Base-by-base conservation (phyloP, 2,888 invertebrate species). In the Volucella inflata region DNA sequence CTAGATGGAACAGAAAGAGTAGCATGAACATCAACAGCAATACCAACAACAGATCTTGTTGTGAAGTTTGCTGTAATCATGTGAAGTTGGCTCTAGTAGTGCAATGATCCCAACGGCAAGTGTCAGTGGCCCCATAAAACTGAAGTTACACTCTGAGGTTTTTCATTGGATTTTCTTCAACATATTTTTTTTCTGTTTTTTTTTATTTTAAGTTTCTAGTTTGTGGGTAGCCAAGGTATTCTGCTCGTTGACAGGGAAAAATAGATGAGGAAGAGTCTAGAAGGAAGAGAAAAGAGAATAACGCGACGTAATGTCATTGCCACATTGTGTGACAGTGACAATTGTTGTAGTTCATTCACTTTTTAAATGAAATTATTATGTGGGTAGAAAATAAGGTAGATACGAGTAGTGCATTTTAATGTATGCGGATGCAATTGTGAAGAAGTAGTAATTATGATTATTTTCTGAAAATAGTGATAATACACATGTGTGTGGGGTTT, bases 61-160 rank as follows among this genome's bases (percentile, higher is more conserved):
- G 50, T 53, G 17, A 81, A 62, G 77, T 77, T 71, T 65, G 60
- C 42, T 76, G 82, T 71, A 77, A 77, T 72, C 46, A 67, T 42
- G n/a, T 77, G 67, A 53, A 72, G 50, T 72, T 44, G 67, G 44
- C 2, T 21, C 78, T 51, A 89, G 89, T 90, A 89, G 91, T 90
- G 90, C 90, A 90, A 89, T 89, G 90, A 89, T 90, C 90, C 88
- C 89, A 89, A 87, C 88, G 89, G 88, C 87, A 90, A 90, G 90
- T 89, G 90, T 90, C 90, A 90, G 89, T 90, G 90, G 89, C 90
- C 90, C 89, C 78, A 81, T 84, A 76, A 77, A 87, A 79, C 84
- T 62, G 85, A 85, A 87, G 87, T 74, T 84, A 64, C 17, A 65
- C 55, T 21, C 21, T 57, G 57, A 64, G 65, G 59, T 62, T 74